Evolutionary conservation across 2,113 vertebrate genomes (phyloP).

Genomic region (Lagopus muta): DNA sequence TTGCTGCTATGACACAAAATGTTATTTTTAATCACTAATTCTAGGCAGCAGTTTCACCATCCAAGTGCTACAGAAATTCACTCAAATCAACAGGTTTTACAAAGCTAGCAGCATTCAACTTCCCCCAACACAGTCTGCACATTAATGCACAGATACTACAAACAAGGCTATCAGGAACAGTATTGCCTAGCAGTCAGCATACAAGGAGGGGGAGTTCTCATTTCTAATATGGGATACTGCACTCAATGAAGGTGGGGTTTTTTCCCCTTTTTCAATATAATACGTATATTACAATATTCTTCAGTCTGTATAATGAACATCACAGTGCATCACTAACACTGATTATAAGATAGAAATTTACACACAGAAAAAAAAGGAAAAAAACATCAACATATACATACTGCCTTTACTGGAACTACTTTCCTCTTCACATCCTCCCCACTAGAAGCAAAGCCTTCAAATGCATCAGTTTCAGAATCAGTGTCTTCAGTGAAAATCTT

Average conservation of each 20-base stretch:
- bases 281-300: background rate
- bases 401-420: conserved; percentile 64
- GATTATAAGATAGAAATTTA: background rate
- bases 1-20: background rate
- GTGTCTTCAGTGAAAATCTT: conserved; percentile 90
- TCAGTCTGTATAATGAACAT: background rate
- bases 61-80: background rate
- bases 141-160: background rate
- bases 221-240: background rate
- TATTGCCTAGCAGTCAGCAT: background rate
- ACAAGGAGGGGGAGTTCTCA: background rate
- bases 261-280: background rate
- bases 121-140: background rate
- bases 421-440: conserved; percentile 56
- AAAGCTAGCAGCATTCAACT: background rate
- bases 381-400: background rate
- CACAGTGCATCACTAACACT: background rate
- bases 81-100: background rate
- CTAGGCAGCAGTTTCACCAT: background rate
- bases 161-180: background rate
- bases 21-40: background rate
- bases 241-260: background rate
- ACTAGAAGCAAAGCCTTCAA: conserved; percentile 85
- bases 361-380: background rate
- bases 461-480: conserved; percentile 86